These are phyloP conservation scores for Hofmannophila pseudospretella DNA, from an alignment of 2,888 invertebrate genomes.

Conservation along the genomic window DNA sequence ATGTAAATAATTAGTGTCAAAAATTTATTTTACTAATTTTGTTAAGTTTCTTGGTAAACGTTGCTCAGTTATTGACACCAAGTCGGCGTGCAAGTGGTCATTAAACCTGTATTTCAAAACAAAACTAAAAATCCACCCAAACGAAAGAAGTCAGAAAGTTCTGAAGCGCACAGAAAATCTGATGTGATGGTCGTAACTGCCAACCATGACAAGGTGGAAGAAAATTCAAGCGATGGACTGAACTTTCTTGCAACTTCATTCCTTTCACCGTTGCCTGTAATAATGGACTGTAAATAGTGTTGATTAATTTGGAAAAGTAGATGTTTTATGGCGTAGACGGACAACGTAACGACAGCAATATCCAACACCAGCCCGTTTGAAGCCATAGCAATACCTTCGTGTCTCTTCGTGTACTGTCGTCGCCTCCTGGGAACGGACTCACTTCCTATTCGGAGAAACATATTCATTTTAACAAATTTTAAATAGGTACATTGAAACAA, in stretches of 20 bases:
- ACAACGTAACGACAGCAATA: conserved; percentile 27
- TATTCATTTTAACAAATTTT: conserved; percentile 21
- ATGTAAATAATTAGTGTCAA: too few species aligned
- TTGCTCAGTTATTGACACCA: too few species aligned
- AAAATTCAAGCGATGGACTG: conserved; percentile 4
- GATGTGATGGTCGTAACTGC: not conserved
- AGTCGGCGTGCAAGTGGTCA: too few species aligned
- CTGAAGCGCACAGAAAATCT: conserved; percentile 6
- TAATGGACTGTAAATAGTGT: conserved; percentile 2
- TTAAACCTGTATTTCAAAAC: not conserved
- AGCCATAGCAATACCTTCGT: conserved; percentile 54
- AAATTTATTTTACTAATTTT: too few species aligned
- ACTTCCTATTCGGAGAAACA: conserved; percentile 55
- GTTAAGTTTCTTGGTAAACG: too few species aligned
- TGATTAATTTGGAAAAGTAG: conserved; percentile 6
- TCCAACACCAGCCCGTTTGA: conserved; percentile 35
- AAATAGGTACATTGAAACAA: conserved; percentile 20
- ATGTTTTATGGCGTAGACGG: not conserved
- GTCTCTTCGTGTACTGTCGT: conserved; percentile 55
- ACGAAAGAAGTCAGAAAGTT: conserved; percentile 11
- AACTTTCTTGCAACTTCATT: conserved; percentile 1
- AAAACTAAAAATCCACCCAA: conserved; percentile 16
- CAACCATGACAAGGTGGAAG: not conserved
- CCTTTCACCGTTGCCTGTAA: conserved; percentile 8
- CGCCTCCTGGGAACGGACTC: conserved; percentile 37